Base-by-base conservation (phyloP, 2,797 vertebrate genomes). In the Scomberomorus guttatus region DNA sequence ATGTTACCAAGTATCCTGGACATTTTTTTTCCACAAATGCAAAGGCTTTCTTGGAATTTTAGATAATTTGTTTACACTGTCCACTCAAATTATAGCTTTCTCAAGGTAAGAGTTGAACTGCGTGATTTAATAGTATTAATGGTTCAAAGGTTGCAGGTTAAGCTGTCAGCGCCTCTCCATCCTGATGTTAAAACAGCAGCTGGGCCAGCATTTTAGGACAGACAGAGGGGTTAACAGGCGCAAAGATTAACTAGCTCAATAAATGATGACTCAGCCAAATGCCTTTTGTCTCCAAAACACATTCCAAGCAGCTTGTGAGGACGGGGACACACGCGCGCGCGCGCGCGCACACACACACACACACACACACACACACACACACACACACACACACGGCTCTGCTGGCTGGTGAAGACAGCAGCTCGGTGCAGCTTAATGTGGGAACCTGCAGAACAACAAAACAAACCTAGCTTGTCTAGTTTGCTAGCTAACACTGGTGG, bases 241-340 rank as follows among this genome's bases (percentile, higher is more conserved):
- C 66, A 68, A 74, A 82, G 75, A 85, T 80, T 56, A 86, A 78
- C 72, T 6, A n/a, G 62, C 72, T 77, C 64, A 72, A 80, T 11
- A 81, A 69, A 60, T 65, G 74, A 79, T 84, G 84, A 88, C 44
- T 86, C 87, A 79, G 80, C 60, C 6, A 14, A 56, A 83, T 32
- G 42, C 20, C 44, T 44, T 71, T 72, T 67, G 68, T 79, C 75
- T 75, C 51, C 55, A 25, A 34, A 78, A 79, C 76, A 75, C 79
- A 79, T 59, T 68, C 29, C 75, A 34, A 48, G 54, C 34, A 48
- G 63, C 42, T 54, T 12, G 25, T 6, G 27, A 44, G 15, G 7
- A 48, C 65, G n/a, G n/a, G 32, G 14, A 46, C 42, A 44, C 42
- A 39, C 37, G 8, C 37, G 7, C 37, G 8, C 37, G 8, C 37